phyloP scores from a whole-genome alignment of 2,113 vertebrate genomes.

The Salvelinus sp. region DNA sequence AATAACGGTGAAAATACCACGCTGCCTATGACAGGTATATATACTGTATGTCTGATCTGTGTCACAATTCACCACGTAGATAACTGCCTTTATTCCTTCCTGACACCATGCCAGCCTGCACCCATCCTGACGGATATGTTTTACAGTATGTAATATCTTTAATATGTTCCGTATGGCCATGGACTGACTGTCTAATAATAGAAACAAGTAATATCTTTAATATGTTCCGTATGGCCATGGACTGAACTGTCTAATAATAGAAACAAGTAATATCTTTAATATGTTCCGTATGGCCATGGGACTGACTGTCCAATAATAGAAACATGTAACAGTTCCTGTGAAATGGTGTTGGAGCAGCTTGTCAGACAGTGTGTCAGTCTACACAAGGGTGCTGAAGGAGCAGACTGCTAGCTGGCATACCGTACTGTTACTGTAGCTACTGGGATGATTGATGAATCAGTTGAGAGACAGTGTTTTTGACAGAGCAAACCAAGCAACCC shows the following conservation, averaged over 20 bases:
- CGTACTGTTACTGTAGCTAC: no score
- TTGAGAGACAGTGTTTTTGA: no score
- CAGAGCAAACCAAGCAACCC: no score
- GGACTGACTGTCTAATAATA: no score
- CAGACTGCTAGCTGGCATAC: no score
- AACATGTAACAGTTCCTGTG: background rate
- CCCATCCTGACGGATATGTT: constrained; percentile 33
- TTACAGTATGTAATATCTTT: constrained; percentile 55
- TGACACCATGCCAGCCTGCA: constrained; percentile 39
- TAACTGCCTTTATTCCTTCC: constrained; percentile 27
- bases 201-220: constrained; percentile 49
- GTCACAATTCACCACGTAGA: constrained; percentile 43
- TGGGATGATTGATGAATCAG: no score
- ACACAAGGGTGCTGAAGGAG: background rate
- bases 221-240: constrained; percentile 46
- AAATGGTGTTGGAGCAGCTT: no score
- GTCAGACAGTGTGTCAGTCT: background rate
- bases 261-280: constrained; percentile 51
- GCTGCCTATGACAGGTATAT: background rate
- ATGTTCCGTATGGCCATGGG: constrained; percentile 45
- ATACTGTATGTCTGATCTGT: constrained; percentile 27
- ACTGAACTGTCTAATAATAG: background rate
- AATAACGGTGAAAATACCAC: constrained; percentile 31
- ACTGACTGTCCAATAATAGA: background rate
- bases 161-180: constrained; percentile 18